Evolutionary conservation across 2,888 invertebrate genomes (phyloP).

Genomic region (Drosophila bunnanda): DNA sequence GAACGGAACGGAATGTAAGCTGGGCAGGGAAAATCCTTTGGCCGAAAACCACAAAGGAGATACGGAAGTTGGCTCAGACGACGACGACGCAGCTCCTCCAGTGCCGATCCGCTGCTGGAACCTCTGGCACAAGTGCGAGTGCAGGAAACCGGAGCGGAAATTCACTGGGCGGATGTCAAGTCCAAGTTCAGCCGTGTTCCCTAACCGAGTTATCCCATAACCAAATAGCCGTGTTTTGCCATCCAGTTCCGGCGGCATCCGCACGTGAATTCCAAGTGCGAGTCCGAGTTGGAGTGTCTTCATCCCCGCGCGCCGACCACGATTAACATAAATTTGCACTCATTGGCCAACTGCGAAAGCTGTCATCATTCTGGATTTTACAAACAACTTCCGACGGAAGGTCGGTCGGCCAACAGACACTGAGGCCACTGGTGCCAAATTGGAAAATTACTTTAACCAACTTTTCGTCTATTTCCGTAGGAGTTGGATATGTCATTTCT

Average conservation of each 20-base stretch:
- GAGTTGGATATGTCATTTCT: slow-evolving; percentile 86
- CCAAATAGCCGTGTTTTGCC: slow-evolving; percentile 43
- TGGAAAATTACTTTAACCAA: slow-evolving; percentile 64
- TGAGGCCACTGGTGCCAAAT: slow-evolving; percentile 40
- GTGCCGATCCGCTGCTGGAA: slow-evolving; percentile 44
- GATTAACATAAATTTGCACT: slow-evolving; percentile 71
- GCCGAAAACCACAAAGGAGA: slow-evolving; percentile 81
- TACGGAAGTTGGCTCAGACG: slow-evolving; percentile 82
- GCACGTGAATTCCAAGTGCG: slow-evolving; percentile 33
- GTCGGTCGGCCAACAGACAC: slow-evolving; percentile 53
- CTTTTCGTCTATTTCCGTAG: slow-evolving; percentile 75
- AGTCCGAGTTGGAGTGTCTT: slow-evolving; percentile 6
- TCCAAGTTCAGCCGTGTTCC: slow-evolving; percentile 55
- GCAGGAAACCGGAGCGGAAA: slow-evolving; percentile 80
- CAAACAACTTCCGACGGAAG: slow-evolving; percentile 83
- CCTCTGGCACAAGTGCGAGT: slow-evolving; percentile 45
- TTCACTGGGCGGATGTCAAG: slow-evolving; percentile 79
- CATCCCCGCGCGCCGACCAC: slow-evolving; percentile 20
- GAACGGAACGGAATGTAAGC: slow-evolving; percentile 82
- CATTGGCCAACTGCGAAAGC: slow-evolving; percentile 40
- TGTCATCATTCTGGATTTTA: slow-evolving; percentile 84
- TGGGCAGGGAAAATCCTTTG: slow-evolving; percentile 83
- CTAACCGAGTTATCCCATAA: slow-evolving; percentile 43
- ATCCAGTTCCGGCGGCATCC: slow-evolving; percentile 64
- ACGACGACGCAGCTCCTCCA: slow-evolving; percentile 56